phyloP scores from a whole-genome alignment of 2,797 vertebrate species.

The Trematomus bernacchii region DNA sequence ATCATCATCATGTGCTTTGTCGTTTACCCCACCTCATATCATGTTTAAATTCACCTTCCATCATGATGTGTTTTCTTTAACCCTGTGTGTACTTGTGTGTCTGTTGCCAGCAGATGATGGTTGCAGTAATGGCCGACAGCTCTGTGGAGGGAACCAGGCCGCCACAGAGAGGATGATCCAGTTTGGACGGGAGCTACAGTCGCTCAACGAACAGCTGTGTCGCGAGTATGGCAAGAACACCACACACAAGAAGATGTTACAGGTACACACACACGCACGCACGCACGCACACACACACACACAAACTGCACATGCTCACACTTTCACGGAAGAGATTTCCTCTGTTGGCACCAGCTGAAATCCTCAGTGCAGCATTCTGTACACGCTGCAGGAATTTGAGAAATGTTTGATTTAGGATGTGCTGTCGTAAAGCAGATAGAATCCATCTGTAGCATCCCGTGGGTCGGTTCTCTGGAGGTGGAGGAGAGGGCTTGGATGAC shows the following conservation, averaged over 20 bases:
- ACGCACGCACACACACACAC: not conserved
- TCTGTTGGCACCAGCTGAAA: conserved; percentile 23
- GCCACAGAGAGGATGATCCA: conserved; percentile 98
- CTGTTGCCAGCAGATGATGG: conserved; percentile 85
- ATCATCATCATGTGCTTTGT: not conserved
- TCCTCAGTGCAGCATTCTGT: conserved; percentile 2
- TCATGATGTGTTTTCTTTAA: not conserved
- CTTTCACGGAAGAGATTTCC: conserved; percentile 30
- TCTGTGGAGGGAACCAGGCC: conserved; percentile 95
- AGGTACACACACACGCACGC: conserved; percentile 81
- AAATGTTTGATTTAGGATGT: conserved; percentile 14
- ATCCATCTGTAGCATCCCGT: conserved; percentile 1
- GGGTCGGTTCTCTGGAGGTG: not conserved
- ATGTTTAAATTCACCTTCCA: not conserved
- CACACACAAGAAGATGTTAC: conserved; percentile 95
- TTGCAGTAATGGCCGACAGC: conserved; percentile 90
- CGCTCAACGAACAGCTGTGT: conserved; percentile 94
- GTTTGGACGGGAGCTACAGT: conserved; percentile 96
- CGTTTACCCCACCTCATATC: not conserved
- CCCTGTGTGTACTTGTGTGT: not conserved
- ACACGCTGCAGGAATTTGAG: conserved; percentile 4
- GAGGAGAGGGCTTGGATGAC: conserved; percentile 1
- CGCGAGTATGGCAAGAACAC: conserved; percentile 95
- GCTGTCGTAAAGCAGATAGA: not conserved
- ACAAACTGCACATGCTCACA: not conserved